phyloP scores from a whole-genome alignment of 2,113 vertebrate genomes.

The Ardeotis arabs region DNA sequence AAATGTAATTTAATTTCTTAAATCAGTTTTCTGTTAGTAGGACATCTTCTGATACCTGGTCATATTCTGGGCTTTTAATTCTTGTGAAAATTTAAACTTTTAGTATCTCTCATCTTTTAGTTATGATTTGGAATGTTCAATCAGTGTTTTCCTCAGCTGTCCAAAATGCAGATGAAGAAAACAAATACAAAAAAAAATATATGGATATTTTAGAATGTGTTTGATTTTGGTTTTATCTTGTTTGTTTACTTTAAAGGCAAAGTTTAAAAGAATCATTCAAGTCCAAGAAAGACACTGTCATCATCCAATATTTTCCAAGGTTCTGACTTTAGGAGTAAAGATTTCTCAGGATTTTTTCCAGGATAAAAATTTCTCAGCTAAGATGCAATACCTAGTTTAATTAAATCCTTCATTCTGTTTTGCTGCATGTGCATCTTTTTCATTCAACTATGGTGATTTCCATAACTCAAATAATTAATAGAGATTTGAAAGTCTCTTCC shows the following conservation, averaged over 20 bases:
- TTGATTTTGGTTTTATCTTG: not conserved
- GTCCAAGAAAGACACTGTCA: not conserved
- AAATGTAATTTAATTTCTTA: fast-evolving
- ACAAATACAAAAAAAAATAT: not conserved
- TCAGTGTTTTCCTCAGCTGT: not conserved
- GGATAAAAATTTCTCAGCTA: not conserved
- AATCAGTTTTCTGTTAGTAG: not conserved
- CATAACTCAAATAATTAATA: not conserved
- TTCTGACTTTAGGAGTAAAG: not conserved
- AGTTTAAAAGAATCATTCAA: not conserved
- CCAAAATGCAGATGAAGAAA: not conserved
- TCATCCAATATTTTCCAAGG: not conserved
- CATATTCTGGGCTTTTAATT: not conserved
- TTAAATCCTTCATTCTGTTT: not conserved
- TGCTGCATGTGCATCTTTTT: not conserved
- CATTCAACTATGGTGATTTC: not conserved
- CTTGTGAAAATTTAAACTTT: not conserved
- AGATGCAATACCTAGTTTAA: not conserved
- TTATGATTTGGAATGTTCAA: not conserved
- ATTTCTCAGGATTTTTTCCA: not conserved
- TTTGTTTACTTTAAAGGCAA: not conserved
- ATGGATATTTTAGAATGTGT: not conserved
- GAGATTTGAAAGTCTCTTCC: not conserved
- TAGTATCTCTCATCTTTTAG: not conserved
- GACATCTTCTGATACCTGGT: not conserved